Base-by-base conservation (phyloP, 2,113 vertebrate species). In the Semnornis frantzii region DNA sequence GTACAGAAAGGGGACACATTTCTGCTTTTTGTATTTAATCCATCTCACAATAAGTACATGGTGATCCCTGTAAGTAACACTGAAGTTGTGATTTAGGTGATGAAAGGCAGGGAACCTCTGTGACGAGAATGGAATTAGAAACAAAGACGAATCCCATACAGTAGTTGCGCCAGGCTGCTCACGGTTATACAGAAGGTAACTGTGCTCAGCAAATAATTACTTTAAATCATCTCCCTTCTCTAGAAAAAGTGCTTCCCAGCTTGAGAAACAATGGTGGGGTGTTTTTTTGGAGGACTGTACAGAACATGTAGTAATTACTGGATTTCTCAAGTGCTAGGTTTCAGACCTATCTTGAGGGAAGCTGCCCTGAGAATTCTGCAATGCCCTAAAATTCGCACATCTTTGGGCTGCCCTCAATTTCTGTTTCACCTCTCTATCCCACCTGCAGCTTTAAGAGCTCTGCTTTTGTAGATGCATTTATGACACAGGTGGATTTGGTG, bases 131-230 rank as follows among this genome's bases (percentile, higher is more conserved):
- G 37, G 27, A 89, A 62, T 14, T 33, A 68, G 31, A 74, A 93
- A 54, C 10, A 52, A 66, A 59, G 17, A 13, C 65, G 87, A 50
- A 87, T 94, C 18, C 1, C 19, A 69, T 8, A 58, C 6, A 52
- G 46, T 25, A 60, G 83, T 46, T 90, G 37, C 63, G 92, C 25
- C 50, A 80, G n/a, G 55, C 84, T 86, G 79, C 27, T 89, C 91
- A 86, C 83, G 94, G 88, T 46, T 92, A 94, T 30, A 77, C 31
- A 94, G 28, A 91, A 93, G 15, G 20, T 86, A 92, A 89, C 85
- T 79, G 76, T 2, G 52, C 20, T 94, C 87, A 93, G 74, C 42
- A 77, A 85, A 78, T 25, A 12, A 42, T 15, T 44, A 27, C 39
- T 5, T 19, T 77, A 78, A 91, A 63, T 34, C 52, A 33, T 46